phyloP scores from a whole-genome alignment of 2,888 invertebrate genomes.

The Drosophila anomelani region DNA sequence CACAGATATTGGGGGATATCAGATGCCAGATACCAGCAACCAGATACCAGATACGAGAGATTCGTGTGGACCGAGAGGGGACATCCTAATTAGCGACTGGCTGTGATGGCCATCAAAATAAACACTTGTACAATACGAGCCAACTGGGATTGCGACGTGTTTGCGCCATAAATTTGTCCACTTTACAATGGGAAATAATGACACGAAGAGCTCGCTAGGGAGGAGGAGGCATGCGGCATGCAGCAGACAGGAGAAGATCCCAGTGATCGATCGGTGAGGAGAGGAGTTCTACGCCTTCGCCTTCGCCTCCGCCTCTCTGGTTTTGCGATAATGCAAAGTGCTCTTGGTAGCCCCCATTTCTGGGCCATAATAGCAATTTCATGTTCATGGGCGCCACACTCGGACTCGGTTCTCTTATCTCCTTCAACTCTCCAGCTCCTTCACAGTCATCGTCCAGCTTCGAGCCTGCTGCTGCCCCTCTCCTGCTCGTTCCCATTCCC shows the following conservation, averaged over 20 bases:
- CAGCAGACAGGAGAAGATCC: background rate
- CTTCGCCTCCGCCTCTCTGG: background rate
- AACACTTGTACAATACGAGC: conserved; percentile 79
- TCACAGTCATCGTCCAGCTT: background rate
- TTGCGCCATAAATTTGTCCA: conserved; percentile 64
- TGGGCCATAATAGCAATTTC: conserved; percentile 75
- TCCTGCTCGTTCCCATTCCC: conserved; percentile 6
- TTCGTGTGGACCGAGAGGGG: conserved; percentile 23
- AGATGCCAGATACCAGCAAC: conserved; percentile 1
- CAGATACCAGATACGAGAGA: conserved; percentile 14
- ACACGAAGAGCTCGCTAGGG: conserved; percentile 43
- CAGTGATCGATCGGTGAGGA: conserved; percentile 25
- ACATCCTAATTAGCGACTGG: conserved; percentile 74
- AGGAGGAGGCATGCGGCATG: background rate
- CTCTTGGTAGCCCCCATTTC: conserved; percentile 31
- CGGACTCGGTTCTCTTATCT: conserved; percentile 12
- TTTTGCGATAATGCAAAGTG: conserved; percentile 39
- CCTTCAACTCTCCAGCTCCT: background rate
- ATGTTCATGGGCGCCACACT: conserved; percentile 66
- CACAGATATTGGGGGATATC: conserved; percentile 10
- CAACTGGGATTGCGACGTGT: conserved; percentile 61
- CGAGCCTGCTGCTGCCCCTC: background rate
- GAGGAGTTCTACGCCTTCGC: background rate
- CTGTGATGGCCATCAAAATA: conserved; percentile 79
- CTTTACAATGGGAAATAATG: conserved; percentile 72